Evolutionary conservation across 1,140 invertebrate species (phyloP).

Genomic region (Reticulitermes speratus): DNA sequence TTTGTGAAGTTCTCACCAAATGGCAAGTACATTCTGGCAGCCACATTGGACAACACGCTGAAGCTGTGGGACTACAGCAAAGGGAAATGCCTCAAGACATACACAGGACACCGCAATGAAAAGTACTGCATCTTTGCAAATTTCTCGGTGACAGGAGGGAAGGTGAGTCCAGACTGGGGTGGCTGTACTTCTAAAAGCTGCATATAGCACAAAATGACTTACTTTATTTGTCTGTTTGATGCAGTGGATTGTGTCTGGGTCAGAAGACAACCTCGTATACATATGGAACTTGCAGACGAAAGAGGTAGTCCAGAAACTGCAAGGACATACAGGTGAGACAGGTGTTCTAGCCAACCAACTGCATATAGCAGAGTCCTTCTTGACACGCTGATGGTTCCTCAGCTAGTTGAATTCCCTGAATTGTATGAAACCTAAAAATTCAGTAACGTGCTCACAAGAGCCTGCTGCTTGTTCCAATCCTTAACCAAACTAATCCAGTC

Average conservation of each 20-base stretch:
- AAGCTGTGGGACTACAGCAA: constrained; percentile 99
- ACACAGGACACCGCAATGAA: constrained; percentile 97
- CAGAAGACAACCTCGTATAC: constrained; percentile 99
- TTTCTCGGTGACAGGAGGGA: constrained; percentile 99
- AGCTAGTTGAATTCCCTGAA: too few relatives aligned
- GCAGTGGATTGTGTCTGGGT: constrained; percentile 99
- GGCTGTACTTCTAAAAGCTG: background rate
- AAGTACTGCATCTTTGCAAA: constrained; percentile 99
- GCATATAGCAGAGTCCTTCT: too few relatives aligned
- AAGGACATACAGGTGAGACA: constrained; percentile 84
- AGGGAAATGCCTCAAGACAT: constrained; percentile 96
- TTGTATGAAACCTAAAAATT: too few relatives aligned
- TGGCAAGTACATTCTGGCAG: constrained; percentile 98
- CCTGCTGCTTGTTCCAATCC: too few relatives aligned
- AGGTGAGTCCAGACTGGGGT: constrained; percentile 59
- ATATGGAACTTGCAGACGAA: constrained; percentile 99
- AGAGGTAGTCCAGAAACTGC: constrained; percentile 97
- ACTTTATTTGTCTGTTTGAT: constrained; percentile 37
- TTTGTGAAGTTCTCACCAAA: constrained; percentile 99
- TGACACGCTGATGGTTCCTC: too few relatives aligned
- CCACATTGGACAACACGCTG: constrained; percentile 96
- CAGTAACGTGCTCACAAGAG: too few relatives aligned
- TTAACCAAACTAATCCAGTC: too few relatives aligned
- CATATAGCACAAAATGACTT: background rate
- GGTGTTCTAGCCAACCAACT: too few relatives aligned